These are phyloP conservation scores for Cheilosia pagana DNA, from an alignment of 2,888 invertebrate genomes.

Conservation along the genomic window DNA sequence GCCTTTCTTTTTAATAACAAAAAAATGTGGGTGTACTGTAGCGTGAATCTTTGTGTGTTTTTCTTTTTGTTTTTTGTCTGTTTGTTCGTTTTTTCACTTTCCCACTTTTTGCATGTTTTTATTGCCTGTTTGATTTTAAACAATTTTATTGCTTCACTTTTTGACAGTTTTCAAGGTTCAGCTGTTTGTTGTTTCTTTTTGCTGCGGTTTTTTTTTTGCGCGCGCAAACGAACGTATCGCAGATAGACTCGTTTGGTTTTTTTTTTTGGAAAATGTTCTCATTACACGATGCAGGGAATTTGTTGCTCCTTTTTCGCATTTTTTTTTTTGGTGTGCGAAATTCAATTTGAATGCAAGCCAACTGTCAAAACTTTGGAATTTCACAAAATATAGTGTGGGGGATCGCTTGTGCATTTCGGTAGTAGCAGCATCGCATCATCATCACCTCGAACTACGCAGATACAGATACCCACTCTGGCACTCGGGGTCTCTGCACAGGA, in stretches of 20 bases:
- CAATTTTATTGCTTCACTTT: constrained; percentile 74
- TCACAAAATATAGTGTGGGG: constrained; percentile 22
- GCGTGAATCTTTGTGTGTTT: constrained; percentile 72
- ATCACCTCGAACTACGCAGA: constrained; percentile 53
- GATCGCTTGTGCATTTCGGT: constrained; percentile 15
- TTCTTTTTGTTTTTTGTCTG: constrained; percentile 37
- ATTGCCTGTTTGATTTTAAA: constrained; percentile 75
- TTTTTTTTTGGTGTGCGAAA: constrained; percentile 42
- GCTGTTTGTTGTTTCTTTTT: constrained; percentile 68
- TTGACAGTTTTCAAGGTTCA: constrained; percentile 76
- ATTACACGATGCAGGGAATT: constrained; percentile 30
- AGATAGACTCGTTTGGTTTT: constrained; percentile 48
- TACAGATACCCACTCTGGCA: neutral
- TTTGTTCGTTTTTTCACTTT: constrained; percentile 49
- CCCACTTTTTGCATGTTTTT: constrained; percentile 67
- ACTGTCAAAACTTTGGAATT: constrained; percentile 68
- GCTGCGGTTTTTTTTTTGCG: constrained; percentile 23
- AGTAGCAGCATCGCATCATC: constrained; percentile 64
- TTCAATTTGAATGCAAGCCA: constrained; percentile 70
- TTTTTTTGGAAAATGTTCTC: constrained; percentile 12
- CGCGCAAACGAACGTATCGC: constrained; percentile 18
- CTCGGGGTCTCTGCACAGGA: constrained; percentile 34
- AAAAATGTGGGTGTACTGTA: constrained; percentile 75
- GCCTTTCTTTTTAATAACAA: constrained; percentile 52
- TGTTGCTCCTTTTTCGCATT: constrained; percentile 4